Evolutionary conservation across 2,888 invertebrate species (phyloP).

Genomic region (Pherbina coryleti): DNA sequence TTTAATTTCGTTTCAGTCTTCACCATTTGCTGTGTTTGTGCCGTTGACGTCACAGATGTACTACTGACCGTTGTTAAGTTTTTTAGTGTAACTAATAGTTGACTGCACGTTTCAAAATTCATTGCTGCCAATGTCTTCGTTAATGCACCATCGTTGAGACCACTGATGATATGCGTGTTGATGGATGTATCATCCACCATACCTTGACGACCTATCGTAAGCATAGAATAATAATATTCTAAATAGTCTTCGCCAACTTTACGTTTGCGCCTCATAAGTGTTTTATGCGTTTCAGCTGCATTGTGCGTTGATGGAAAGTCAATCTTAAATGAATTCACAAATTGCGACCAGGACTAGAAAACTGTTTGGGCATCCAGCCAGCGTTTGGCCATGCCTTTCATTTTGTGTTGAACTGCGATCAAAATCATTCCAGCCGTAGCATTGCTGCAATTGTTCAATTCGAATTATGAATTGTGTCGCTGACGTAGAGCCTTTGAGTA

Average conservation of each 20-base stretch:
- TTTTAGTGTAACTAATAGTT: conserved; percentile 40
- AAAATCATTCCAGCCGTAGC: not conserved
- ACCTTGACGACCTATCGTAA: conserved; percentile 41
- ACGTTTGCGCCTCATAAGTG: conserved; percentile 19
- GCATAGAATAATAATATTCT: conserved; percentile 45
- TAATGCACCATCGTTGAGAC: conserved; percentile 41
- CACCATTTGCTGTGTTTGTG: not conserved
- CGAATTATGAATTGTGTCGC: too few species aligned
- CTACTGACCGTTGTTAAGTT: conserved; percentile 11
- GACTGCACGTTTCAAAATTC: conserved; percentile 38
- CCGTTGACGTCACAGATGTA: not conserved
- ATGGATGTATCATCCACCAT: conserved; percentile 44
- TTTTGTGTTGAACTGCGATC: conserved; percentile 6
- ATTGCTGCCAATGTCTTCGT: conserved; percentile 41
- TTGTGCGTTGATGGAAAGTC: conserved; percentile 38
- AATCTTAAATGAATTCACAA: not conserved
- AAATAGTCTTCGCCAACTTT: conserved; percentile 32
- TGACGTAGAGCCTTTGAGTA: not conserved
- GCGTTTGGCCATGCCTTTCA: not conserved
- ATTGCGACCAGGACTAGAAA: conserved; percentile 1
- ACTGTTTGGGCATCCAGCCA: too few species aligned
- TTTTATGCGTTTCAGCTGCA: conserved; percentile 31
- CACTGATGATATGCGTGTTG: conserved; percentile 46
- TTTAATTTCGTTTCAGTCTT: not conserved
- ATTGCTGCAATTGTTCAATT: too few species aligned